Base-by-base conservation (phyloP, 2,797 vertebrate species). In the Argentina silus region DNA sequence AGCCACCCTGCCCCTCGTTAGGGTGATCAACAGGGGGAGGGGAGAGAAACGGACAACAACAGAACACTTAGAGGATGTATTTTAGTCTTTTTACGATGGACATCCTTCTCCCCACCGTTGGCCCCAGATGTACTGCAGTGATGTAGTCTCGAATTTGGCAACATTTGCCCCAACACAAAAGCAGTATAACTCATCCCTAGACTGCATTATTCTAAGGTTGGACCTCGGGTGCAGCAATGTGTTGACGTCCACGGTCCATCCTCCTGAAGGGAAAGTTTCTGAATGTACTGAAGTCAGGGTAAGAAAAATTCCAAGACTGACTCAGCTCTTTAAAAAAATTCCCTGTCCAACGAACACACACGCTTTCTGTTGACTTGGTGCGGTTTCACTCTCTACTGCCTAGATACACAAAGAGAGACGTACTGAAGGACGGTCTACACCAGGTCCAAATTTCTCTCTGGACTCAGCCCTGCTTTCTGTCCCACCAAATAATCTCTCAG, bases 1-100 rank as follows among this genome's bases (percentile, higher is more conserved):
- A 90, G 89, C 90, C 87, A 83, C 81, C 83, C 86, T 81, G 83
- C 67, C 81, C 85, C 85, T 90, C 84, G 79, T 87, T 87, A 14
- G 89, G 77, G 81, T 85, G 79, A 87, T 88, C 90, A 90, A 92
- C 87, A 91, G 78, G 82, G n/a, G 9, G 67, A 73, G 81, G 69
- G 68, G 80, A 77, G 81, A 82, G 73, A 89, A n/a, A n/a, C 27
- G 4, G 27, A 36, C 27, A 36, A 90, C 90, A 91, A 90, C 86
- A 89, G 80, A 68, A 50, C 80, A 83, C 80, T 90, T 84, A 81
- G 51, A 56, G 48, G 27, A 56, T 44, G 51, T 75, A 67, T 75
- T 76, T 81, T 79, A 45, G 72, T 74, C 56, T 55, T 80, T 79
- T 67, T 73, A 72, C 36, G 3, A 67, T 50, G 73, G 48, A 62